Base-by-base conservation (phyloP, 2,888 invertebrate species). In the Capitulum mitella region DNA sequence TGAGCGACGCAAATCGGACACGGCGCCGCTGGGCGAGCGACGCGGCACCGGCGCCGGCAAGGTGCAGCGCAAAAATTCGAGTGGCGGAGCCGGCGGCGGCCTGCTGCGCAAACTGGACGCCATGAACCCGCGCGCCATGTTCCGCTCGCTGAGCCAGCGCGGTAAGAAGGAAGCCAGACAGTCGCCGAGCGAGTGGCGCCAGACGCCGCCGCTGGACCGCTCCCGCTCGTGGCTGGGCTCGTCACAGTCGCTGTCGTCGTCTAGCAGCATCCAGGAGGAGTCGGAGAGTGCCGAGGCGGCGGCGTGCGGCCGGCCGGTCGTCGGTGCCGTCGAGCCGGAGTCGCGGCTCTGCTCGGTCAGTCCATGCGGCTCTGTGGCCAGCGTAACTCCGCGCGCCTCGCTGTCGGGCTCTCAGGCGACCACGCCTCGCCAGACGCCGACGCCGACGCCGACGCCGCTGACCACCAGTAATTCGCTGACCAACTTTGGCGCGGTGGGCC, bases 251-350 rank as follows among this genome's bases (percentile, higher is more conserved):
- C 70, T 70, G 26, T 70, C 70, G 8, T 70, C 70, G 37, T 70
- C 70, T 26, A 70, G 40, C 70, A 70, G 70, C n/a, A 70, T 70
- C 6, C 70, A 70, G 70, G 70, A 70, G 70, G 70, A 70, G 70
- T 37, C 34, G 70, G 70, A 40, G 26, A 29, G 58, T 29, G 26
- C 37, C 43, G 43, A 43, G 43, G 5, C 26, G 70, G 8, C 37
- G 22, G 37, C 37, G 70, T 37, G 14, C 19, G 61, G 14, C 2
- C 22, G 10, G 58, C 58, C 58, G n/a, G 26, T 26, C 40, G 22
- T 40, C 37, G 40, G 70, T 1, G 37, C 70, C 26, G 37, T 40
- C 40, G 70, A 70, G 70, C 70, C 70, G 19, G 70, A 70, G 70
- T 26, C 40, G 70, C 70, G 70, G 8, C 40, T 70, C 26, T 26